Conservation (phyloP, 1,140 invertebrate genomes). For the Hypsibius dujardini region DNA sequence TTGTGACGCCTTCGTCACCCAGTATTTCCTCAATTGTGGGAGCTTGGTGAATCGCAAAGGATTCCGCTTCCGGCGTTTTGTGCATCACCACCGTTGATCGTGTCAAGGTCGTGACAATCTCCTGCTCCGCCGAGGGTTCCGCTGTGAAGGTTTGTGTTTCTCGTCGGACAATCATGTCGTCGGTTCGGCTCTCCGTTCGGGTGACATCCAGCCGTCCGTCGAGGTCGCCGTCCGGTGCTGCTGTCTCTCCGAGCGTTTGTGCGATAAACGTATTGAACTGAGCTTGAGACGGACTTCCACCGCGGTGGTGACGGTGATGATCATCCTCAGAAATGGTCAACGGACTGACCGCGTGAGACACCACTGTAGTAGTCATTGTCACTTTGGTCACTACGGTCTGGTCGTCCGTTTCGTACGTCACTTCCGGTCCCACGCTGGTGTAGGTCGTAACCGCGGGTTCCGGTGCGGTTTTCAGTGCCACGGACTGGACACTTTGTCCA, state of each 20-base stretch:
- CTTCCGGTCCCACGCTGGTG: slow-evolving; percentile 7
- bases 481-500: too few species aligned
- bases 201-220: neutral
- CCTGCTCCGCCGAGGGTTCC: neutral
- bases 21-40: neutral
- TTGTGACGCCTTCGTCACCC: neutral
- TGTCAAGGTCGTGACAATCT: neutral
- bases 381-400: neutral
- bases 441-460: neutral
- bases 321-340: neutral
- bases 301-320: too few species aligned
- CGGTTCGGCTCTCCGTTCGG: neutral
- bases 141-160: neutral
- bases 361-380: neutral
- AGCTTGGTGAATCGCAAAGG: neutral
- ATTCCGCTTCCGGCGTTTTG: neutral
- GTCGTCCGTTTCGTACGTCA: neutral
- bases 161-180: neutral
- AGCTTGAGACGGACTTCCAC: neutral
- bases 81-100: neutral
- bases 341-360: neutral
- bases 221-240: too few species aligned
- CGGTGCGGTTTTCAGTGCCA: neutral
- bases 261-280: neutral
- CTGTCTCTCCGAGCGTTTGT: too few species aligned